Conservation (phyloP, 2,797 vertebrate species). For the Heteromormyrus szaboi region DNA sequence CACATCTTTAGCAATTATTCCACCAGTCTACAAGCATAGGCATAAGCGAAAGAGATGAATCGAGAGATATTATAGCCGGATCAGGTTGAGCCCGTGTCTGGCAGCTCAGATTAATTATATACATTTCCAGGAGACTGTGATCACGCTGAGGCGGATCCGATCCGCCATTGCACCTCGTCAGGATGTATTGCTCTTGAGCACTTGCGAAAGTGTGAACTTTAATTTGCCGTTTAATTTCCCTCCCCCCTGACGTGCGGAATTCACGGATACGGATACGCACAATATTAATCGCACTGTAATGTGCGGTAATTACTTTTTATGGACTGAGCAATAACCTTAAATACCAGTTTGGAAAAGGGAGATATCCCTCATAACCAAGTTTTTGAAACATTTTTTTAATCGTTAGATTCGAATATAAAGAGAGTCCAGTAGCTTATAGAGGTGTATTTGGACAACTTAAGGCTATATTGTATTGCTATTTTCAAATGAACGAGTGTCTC, state of each 20-base stretch:
- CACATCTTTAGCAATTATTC: slow-evolving; percentile 1
- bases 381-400: not conserved
- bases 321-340: not conserved
- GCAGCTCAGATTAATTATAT: slow-evolving; percentile 6
- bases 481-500: not conserved
- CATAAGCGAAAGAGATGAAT: not conserved
- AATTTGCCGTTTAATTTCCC: slow-evolving; percentile 1
- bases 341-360: not conserved
- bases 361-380: not conserved
- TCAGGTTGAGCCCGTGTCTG: not conserved
- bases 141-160: slow-evolving; percentile 2
- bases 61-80: not conserved
- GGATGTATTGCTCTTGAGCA: not conserved
- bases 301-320: not conserved
- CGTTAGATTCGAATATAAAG: not conserved
- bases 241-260: not conserved
- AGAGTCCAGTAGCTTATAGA: not conserved
- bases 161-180: slow-evolving; percentile 1
- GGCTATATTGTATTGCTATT: not conserved
- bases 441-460: not conserved
- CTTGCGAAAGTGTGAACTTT: slow-evolving; percentile 3
- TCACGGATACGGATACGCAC: not conserved
- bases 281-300: not conserved
- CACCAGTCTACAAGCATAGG: not conserved
- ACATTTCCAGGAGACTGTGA: slow-evolving; percentile 3